Evolutionary conservation across 2,797 vertebrate genomes (phyloP).

Genomic region (Sus cebifrons): DNA sequence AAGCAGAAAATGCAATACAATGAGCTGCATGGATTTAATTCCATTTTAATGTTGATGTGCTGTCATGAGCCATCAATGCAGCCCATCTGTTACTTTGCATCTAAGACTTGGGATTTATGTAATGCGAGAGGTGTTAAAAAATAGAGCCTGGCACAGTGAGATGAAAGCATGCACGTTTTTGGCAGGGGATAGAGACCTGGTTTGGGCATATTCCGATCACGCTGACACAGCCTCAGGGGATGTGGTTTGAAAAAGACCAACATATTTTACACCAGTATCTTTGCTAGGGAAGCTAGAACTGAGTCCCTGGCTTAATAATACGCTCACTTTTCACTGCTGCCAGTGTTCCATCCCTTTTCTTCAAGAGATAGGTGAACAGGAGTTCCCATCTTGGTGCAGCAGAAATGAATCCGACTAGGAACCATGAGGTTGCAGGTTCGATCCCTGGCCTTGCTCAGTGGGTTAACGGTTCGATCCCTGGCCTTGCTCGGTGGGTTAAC

Average conservation of each 20-base stretch:
- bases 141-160: background rate
- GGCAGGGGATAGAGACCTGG: background rate
- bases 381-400: no score
- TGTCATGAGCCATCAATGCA: conserved; percentile 40
- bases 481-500: no score
- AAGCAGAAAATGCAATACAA: conserved; percentile 61
- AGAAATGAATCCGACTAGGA: no score
- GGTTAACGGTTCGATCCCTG: no score
- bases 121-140: conserved; percentile 24
- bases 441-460: no score
- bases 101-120: conserved; percentile 52
- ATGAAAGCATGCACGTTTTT: background rate
- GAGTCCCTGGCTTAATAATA: background rate
- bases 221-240: background rate
- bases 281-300: background rate
- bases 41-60: conserved; percentile 55
- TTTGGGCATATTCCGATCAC: conserved; percentile 1
- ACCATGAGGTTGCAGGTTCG: no score
- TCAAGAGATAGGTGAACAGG: background rate
- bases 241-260: background rate
- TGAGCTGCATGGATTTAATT: conserved; percentile 67
- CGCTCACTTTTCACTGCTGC: conserved; percentile 16
- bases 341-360: background rate
- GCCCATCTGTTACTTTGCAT: conserved; percentile 77
- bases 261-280: background rate